Evolutionary conservation across 2,888 invertebrate species (phyloP), one percentile per base, ranked within the genome.

Genomic region (Aporophyla lueneburgensis): DNA sequence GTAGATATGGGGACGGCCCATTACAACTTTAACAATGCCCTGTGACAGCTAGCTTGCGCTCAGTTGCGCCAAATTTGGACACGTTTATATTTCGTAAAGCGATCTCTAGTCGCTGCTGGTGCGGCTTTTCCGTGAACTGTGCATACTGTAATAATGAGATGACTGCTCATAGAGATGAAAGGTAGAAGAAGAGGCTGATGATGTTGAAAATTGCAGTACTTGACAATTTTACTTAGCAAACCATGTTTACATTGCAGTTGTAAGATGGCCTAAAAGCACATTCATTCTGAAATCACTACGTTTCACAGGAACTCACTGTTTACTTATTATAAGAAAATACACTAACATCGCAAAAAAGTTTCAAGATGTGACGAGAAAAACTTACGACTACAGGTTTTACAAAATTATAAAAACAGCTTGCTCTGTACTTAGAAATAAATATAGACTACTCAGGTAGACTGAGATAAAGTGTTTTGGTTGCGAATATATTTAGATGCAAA

Each of bases 221-320:
- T 33, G 19, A 21, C 1, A 19, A 40, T 21, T 40, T 14, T 16
- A n/a, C 24, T 24, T 7, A 19, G 5, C 24, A 0, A 9, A 27
- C 2, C 14, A 63, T 19, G 21, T 69, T 65, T 16, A 9, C 9
- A 62, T 10, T 6, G 16, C 69, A n/a, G 6, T 19, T 10, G 3
- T 33, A 33, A 3, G 33, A 33, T 33, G 2, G 33, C 33, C 33
- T 33, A 33, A 33, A 33, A 33, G 33, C 33, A 1, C 33, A 33
- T 33, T 33, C 33, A 33, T 33, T 33, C 33, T 33, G 33, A 33
- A 33, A 33, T 33, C 33, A 33, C 33, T 33, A 33, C 33, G 49
- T 61, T 27, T n/a, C 27, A 71, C 46, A 65, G 53, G 76, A 73
- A 73, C 51, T 24, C 33, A n/a, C 5, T 51, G 66, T 78, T 81